Evolutionary conservation across 2,113 vertebrate genomes (phyloP), one percentile per base, ranked within the genome.

Genomic region (Corythaixoides concolor): DNA sequence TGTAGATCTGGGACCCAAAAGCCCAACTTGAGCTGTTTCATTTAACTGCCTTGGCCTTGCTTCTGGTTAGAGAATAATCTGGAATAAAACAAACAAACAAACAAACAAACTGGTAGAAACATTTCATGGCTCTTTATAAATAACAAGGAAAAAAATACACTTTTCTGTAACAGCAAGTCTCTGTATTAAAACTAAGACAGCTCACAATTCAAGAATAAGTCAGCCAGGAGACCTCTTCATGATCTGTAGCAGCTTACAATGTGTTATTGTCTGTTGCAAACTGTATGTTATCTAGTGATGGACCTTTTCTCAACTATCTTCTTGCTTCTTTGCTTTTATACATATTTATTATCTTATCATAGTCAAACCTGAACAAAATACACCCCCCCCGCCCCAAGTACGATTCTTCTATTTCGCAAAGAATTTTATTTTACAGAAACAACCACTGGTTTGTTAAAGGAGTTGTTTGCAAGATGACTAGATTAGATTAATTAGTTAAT

Each of bases 401-500:
- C 0, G 11, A 72, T 82, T 75, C 58, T 81, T 78, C 43, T 84
- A n/a, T 90, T 91, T 96, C 87, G 39, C 69, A 95, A 95, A 92
- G 33, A 94, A 95, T 95, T 95, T 87, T 95, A 74, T 82, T 95
- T 94, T 90, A 68, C 53, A 92, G 92, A 95, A 96, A 76, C 84
- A 88, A 69, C 84, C 74, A 92, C 70, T 95, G 90, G 87, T 96
- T 97, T 95, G 84, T 89, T 95, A 83, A 84, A 95, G 50, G 53
- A 87, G 83, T 95, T 96, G 89, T 97, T 95, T 97, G 93, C 15
- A 6, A 97, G 97, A 97, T 96, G 91, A 91, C 89, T 97, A 93
- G 89, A 95, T 95, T 97, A 96, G 95, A 97, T 97, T 96, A 97
- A 97, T 97, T 97, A 97, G 94, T 96, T 97, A 95, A 97, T 96